A percentile compares a stretch with the other conserved stretches of the same genome.
Evolutionary conservation across 2,888 invertebrate genomes (phyloP).

Genomic region (Petrolisthes manimaculis): DNA sequence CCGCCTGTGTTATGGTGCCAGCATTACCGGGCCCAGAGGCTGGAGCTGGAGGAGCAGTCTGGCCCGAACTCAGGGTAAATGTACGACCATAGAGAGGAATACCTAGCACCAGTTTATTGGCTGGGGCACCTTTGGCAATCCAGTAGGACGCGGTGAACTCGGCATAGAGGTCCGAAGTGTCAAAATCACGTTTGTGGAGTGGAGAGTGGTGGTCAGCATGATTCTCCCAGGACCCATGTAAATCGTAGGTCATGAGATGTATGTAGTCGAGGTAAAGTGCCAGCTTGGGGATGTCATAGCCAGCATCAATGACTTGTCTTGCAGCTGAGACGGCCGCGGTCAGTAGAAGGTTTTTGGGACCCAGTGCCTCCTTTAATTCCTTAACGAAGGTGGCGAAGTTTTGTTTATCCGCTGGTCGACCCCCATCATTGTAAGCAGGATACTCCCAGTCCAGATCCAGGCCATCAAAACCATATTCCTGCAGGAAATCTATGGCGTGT

Average conservation of each 20-base stretch:
- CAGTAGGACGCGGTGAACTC: constrained; percentile 71
- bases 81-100: constrained; percentile 91
- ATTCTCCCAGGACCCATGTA: constrained; percentile 72
- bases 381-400: constrained; percentile 61
- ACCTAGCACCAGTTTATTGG: constrained; percentile 84
- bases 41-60: constrained; percentile 29
- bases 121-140: constrained; percentile 82
- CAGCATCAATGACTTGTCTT: constrained; percentile 74
- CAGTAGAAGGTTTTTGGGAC: constrained; percentile 59
- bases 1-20: constrained; percentile 67
- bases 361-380: constrained; percentile 65
- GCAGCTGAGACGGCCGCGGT: constrained; percentile 66
- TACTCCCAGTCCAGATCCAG: constrained; percentile 46
- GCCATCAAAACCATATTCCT: constrained; percentile 22
- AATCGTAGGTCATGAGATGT: constrained; percentile 78
- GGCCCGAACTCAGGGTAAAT: constrained; percentile 78
- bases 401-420: constrained; percentile 71
- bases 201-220: constrained; percentile 73
- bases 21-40: constrained; percentile 62
- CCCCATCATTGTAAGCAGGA: constrained; percentile 69
- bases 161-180: constrained; percentile 66
- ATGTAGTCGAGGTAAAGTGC: constrained; percentile 78
- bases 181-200: constrained; percentile 72
- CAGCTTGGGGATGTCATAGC: constrained; percentile 76
- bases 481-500: constrained; percentile 57